Evolutionary conservation across 2,113 vertebrate species (phyloP).

Genomic region (Eleginops maclovinus): DNA sequence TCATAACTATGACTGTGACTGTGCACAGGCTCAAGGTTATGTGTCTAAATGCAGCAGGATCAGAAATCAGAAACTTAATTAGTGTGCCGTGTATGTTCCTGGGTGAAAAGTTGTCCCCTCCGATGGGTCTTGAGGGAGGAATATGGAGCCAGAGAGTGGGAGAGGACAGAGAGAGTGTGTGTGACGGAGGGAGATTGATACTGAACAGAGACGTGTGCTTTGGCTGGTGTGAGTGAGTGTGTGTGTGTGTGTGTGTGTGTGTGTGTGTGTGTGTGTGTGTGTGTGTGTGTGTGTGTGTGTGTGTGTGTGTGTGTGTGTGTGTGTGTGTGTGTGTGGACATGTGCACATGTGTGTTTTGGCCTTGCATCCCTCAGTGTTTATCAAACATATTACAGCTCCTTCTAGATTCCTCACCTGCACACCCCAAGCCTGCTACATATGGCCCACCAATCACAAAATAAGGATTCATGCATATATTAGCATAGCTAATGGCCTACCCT

Average conservation of each 20-base stretch:
- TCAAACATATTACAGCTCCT: conserved; percentile 98
- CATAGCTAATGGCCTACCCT: conserved; percentile 99
- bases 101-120: conserved; percentile 74
- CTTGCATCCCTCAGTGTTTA: conserved; percentile 87
- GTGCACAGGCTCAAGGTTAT: conserved; percentile 78
- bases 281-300: conserved; percentile 44
- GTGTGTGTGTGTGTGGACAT: conserved; percentile 4
- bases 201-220: conserved; percentile 56
- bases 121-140: conserved; percentile 75
- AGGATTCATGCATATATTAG: conserved; percentile 99
- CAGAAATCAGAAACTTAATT: conserved; percentile 84
- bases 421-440: conserved; percentile 95
- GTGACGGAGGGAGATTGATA: conserved; percentile 65
- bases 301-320: conserved; percentile 18
- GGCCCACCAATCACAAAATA: conserved; percentile 99
- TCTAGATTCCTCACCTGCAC: conserved; percentile 99
- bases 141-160: conserved; percentile 56
- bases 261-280: conserved; percentile 42
- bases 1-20: conserved; percentile 73
- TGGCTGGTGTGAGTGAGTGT: conserved; percentile 17
- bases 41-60: conserved; percentile 82
- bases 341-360: conserved; percentile 67
- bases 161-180: conserved; percentile 36
- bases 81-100: conserved; percentile 75
- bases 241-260: conserved; percentile 8